Conservation (phyloP, 2,113 vertebrate species). For the Siniperca chuatsi region DNA sequence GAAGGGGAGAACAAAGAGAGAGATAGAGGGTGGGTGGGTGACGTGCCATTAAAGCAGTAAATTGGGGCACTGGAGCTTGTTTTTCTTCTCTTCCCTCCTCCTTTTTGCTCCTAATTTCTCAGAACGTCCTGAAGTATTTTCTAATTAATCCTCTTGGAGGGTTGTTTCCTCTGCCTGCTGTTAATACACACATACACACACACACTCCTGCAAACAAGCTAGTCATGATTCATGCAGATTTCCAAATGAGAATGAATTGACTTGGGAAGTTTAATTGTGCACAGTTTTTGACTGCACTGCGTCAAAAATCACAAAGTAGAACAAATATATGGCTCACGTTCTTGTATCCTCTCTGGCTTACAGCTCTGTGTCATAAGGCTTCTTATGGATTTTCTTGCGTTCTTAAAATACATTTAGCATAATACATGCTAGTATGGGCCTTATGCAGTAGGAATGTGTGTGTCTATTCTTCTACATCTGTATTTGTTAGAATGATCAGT, state of each 20-base stretch:
- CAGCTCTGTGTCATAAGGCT: constrained; percentile 3
- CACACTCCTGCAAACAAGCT: constrained; percentile 32
- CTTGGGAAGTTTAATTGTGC: constrained; percentile 36
- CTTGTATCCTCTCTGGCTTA: background rate
- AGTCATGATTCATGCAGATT: constrained; percentile 53
- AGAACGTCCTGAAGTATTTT: constrained; percentile 66
- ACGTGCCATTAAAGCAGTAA: constrained; percentile 63
- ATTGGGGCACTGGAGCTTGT: constrained; percentile 72
- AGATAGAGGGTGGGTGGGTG: constrained; percentile 47
- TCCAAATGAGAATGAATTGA: constrained; percentile 32
- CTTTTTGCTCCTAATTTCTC: constrained; percentile 35
- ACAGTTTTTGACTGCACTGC: constrained; percentile 59
- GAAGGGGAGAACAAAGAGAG: constrained; percentile 55
- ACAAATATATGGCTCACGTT: constrained; percentile 14
- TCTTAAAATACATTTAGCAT: background rate
- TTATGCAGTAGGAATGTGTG: background rate
- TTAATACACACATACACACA: constrained; percentile 22
- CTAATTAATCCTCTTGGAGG: constrained; percentile 58
- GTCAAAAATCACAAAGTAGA: constrained; percentile 45
- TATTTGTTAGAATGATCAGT: constrained; percentile 4
- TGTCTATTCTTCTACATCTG: background rate
- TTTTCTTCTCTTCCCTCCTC: constrained; percentile 27
- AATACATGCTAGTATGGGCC: background rate
- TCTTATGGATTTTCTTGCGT: background rate
- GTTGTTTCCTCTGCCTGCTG: constrained; percentile 49